A percentile compares a stretch with the other conserved stretches of the same genome.
Evolutionary conservation across 1,140 invertebrate species (phyloP).

Genomic region (Carposina sasakii): DNA sequence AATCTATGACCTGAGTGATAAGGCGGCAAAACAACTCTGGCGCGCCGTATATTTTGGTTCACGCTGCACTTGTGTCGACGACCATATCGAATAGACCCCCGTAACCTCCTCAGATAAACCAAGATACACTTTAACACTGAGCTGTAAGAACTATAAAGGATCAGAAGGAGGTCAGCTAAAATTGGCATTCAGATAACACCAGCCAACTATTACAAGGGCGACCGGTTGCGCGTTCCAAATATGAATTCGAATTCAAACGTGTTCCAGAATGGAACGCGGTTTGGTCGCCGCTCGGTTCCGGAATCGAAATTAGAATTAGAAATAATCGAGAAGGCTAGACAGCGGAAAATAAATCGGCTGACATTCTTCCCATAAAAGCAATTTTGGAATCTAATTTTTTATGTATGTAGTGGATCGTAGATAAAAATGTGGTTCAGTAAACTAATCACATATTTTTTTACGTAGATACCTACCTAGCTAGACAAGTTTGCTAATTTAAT

Average conservation of each 20-base stretch:
- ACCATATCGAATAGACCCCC: constrained; percentile 43
- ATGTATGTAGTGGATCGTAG: no score
- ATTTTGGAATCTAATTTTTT: no score
- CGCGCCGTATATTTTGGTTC: constrained; percentile 70
- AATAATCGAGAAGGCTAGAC: no score
- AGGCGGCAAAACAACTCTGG: constrained; percentile 69
- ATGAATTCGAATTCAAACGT: constrained; percentile 66
- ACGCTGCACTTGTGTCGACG: constrained; percentile 67
- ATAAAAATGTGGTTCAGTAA: no score
- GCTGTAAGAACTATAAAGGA: constrained; percentile 21
- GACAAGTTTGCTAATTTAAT: no score
- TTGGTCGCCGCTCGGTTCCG: constrained; percentile 17
- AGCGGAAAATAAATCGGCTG: no score
- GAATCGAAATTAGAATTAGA: no score
- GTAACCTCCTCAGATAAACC: constrained; percentile 25
- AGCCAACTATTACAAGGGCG: constrained; percentile 71
- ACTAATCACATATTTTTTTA: no score
- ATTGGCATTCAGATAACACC: constrained; percentile 62
- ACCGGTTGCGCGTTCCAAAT: constrained; percentile 65
- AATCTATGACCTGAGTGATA: constrained; percentile 61
- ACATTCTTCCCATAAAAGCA: no score
- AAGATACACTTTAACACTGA: constrained; percentile 24
- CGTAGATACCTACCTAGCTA: no score
- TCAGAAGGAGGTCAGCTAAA: constrained; percentile 41
- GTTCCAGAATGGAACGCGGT: constrained; percentile 50